phyloP scores from a whole-genome alignment of 1,140 invertebrate genomes.

The Archegozetes longisetosus region DNA sequence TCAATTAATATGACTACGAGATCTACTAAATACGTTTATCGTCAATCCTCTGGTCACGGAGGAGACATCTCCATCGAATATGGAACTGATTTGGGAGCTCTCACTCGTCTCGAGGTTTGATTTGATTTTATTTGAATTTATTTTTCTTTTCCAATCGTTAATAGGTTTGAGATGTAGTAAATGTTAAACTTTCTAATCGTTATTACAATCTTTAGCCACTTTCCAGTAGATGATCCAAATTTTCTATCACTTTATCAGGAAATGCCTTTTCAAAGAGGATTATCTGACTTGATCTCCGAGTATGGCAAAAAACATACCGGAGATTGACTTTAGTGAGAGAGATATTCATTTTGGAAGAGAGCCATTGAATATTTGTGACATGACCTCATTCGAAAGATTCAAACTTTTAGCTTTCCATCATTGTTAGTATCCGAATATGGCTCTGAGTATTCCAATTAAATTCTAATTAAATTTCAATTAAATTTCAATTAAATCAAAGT shows the following conservation, averaged over 20 bases:
- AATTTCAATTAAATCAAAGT: neutral
- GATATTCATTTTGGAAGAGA: neutral
- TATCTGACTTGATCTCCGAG: too few relatives aligned
- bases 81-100: slow-evolving; percentile 71
- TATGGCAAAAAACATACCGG: neutral
- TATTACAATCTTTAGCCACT: neutral
- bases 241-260: too few relatives aligned
- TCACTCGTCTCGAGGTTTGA: slow-evolving; percentile 79
- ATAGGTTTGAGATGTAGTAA: neutral
- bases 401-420: neutral
- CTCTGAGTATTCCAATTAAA: neutral
- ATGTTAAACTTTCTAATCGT: neutral
- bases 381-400: neutral
- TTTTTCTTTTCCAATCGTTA: neutral
- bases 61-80: slow-evolving; percentile 86
- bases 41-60: slow-evolving; percentile 45
- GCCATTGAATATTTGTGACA: neutral
- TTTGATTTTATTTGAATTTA: slow-evolving; percentile 1
- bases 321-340: neutral
- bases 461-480: neutral
- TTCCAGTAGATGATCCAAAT: too few relatives aligned
- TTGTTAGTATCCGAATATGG: neutral
- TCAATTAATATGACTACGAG: slow-evolving; percentile 40
- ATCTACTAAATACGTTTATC: slow-evolving; percentile 74
- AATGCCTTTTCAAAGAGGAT: too few relatives aligned